Percentiles rank a stretch among this genome's conserved stretches.
Conservation (phyloP, 2,797 vertebrate genomes). For the Hypotaenidia philippensis region DNA sequence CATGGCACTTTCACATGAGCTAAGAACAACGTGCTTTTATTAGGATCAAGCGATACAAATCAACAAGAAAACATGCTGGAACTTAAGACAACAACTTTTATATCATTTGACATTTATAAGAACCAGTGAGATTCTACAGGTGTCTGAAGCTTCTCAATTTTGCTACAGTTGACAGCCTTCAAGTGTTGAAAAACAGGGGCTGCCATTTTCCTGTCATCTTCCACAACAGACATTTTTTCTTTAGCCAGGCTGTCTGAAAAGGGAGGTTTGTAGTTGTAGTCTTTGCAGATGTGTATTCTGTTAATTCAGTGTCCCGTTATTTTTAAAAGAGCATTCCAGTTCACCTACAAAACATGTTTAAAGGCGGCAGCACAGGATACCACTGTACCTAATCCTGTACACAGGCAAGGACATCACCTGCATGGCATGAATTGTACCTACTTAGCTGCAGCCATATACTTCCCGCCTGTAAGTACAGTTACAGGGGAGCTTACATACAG, state of each 20-base stretch:
- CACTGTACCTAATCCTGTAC: background rate
- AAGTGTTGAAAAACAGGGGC: background rate
- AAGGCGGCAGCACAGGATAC: background rate
- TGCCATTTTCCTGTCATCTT: conserved; percentile 21
- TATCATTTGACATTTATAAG: background rate
- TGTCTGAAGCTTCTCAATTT: conserved; percentile 31
- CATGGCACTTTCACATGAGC: conserved; percentile 54
- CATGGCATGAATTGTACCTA: background rate
- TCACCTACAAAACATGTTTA: conserved; percentile 2
- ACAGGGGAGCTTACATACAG: background rate
- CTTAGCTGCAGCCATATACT: background rate
- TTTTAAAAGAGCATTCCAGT: conserved; percentile 45
- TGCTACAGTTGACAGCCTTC: background rate
- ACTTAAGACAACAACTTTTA: conserved; percentile 16
- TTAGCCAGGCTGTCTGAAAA: background rate
- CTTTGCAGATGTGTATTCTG: background rate
- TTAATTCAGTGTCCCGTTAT: conserved; percentile 15
- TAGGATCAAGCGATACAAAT: conserved; percentile 27
- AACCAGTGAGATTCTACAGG: background rate
- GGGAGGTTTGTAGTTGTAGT: background rate
- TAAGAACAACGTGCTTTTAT: conserved; percentile 6
- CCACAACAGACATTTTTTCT: background rate
- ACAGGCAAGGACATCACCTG: background rate
- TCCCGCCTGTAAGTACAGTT: background rate
- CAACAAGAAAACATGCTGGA: conserved; percentile 34